A percentile compares a stretch with the other conserved stretches of the same genome.
Conservation (phyloP, 2,888 invertebrate species). For the Brachynemurus nebulosus region DNA sequence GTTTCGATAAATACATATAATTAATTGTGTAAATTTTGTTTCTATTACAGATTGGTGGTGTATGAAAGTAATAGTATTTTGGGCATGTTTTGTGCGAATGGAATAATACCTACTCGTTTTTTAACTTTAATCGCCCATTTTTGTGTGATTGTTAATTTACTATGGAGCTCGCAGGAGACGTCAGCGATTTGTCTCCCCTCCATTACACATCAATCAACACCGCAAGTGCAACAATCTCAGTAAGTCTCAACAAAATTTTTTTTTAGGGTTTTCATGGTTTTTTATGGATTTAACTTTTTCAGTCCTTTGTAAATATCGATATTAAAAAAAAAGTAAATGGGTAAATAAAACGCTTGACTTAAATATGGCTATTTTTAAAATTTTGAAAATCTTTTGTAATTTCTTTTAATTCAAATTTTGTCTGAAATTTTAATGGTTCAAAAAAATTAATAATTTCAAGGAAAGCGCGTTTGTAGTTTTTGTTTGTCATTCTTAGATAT, state of each 20-base stretch:
- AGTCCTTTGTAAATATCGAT: not conserved
- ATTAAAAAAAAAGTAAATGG: not conserved
- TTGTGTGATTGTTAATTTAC: slow-evolving; percentile 46
- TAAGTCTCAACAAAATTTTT: slow-evolving; percentile 27
- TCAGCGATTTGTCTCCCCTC: slow-evolving; percentile 39
- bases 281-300: not conserved
- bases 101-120: slow-evolving; percentile 53
- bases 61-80: no score
- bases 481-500: no score
- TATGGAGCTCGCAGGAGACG: slow-evolving; percentile 49
- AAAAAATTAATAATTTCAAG: no score
- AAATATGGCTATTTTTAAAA: not conserved
- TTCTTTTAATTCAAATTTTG: not conserved
- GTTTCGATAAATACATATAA: no score
- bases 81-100: slow-evolving; percentile 27
- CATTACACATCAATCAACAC: slow-evolving; percentile 33
- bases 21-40: no score
- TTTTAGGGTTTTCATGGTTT: not conserved
- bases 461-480: no score
- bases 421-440: not conserved
- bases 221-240: slow-evolving; percentile 43
- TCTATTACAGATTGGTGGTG: no score
- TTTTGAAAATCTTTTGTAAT: not conserved
- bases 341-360: not conserved
- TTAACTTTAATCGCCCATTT: slow-evolving; percentile 55